These are phyloP conservation scores for Taenioides sp. DNA, from an alignment of 2,797 vertebrate genomes.

Conservation along the genomic window DNA sequence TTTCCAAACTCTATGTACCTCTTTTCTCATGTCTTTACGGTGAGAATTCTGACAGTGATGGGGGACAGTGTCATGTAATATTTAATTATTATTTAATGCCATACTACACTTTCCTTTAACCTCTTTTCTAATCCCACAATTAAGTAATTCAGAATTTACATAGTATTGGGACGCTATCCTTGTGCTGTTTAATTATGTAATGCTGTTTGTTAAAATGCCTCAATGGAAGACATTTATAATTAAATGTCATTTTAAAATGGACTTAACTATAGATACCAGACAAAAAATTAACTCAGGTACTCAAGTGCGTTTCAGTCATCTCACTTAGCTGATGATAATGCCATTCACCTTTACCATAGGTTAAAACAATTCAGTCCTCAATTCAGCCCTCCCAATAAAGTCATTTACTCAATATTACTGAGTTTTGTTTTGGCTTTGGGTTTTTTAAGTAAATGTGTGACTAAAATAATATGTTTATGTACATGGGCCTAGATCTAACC, in stretches of 20 bases:
- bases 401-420: constrained; percentile 27
- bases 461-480: too few species aligned
- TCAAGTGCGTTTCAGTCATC: constrained; percentile 20
- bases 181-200: constrained; percentile 1
- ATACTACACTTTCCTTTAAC: constrained; percentile 2
- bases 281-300: constrained; percentile 56
- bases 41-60: not conserved
- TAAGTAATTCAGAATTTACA: not conserved
- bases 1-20: constrained; percentile 1
- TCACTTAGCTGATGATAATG: constrained; percentile 16
- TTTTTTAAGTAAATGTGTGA: too few species aligned
- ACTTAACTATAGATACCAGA: not conserved
- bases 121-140: constrained; percentile 8
- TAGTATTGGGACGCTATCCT: not conserved
- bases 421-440: too few species aligned
- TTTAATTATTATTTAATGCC: constrained; percentile 1
- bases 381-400: constrained; percentile 51
- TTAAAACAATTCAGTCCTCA: constrained; percentile 27
- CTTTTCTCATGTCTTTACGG: constrained; percentile 10
- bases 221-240: not conserved
- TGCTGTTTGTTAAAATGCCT: not conserved
- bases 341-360: not conserved
- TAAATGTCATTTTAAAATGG: not conserved
- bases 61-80: constrained; percentile 16
- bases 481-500: too few species aligned